Evolutionary conservation across 2,113 vertebrate species (phyloP).

Genomic region (Chaenogobius annularis): DNA sequence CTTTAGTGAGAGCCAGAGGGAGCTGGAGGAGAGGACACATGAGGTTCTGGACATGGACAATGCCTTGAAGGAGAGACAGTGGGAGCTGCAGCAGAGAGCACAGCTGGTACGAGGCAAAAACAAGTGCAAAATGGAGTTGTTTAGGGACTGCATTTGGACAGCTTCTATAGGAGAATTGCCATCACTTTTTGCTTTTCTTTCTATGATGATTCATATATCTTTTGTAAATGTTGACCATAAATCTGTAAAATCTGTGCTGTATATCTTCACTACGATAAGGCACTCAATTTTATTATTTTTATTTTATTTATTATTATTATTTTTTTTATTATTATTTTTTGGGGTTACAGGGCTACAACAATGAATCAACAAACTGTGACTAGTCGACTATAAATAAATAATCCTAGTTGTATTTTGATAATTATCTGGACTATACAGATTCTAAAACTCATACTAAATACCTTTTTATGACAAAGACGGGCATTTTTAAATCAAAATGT

Average conservation of each 20-base stretch:
- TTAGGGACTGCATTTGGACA: not conserved
- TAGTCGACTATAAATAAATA: too few species aligned
- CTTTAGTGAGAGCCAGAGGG: slow-evolving; percentile 84
- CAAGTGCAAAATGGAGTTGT: not conserved
- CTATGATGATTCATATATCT: not conserved
- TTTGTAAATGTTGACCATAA: not conserved
- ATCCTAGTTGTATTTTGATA: too few species aligned
- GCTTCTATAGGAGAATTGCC: too few species aligned
- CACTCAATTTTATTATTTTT: not conserved
- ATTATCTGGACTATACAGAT: too few species aligned
- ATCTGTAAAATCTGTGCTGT: too few species aligned
- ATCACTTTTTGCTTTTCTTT: not conserved
- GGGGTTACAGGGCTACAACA: too few species aligned
- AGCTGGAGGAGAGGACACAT: slow-evolving; percentile 88
- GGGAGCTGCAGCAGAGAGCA: slow-evolving; percentile 92
- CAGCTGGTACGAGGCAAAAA: slow-evolving; percentile 80
- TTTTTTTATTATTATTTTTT: too few species aligned
- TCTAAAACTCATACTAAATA: too few species aligned
- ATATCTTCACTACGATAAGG: not conserved
- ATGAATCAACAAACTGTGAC: too few species aligned
- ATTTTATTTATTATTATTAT: too few species aligned
- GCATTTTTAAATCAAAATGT: too few species aligned
- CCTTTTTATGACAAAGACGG: too few species aligned
- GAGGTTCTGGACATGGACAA: slow-evolving; percentile 89
- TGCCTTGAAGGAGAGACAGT: slow-evolving; percentile 89